A percentile compares a stretch with the other conserved stretches of the same genome.
phyloP scores from a whole-genome alignment of 2,113 vertebrate species.

The Brachyistius frenatus region DNA sequence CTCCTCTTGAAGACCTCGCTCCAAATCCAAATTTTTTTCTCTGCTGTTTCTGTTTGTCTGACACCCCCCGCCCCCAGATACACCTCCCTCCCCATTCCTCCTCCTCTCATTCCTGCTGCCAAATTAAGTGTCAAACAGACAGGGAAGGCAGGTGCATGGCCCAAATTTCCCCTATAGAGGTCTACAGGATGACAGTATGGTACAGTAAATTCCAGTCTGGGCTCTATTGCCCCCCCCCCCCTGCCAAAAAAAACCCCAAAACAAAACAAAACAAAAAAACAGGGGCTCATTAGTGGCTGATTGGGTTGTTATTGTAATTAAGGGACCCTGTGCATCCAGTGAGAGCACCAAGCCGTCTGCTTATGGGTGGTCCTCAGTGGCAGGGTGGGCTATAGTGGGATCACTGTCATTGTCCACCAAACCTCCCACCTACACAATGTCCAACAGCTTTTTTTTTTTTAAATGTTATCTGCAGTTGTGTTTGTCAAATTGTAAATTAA shows the following conservation, averaged over 20 bases:
- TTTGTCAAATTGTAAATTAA: no score
- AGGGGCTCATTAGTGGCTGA: slow-evolving; percentile 69
- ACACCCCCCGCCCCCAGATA: slow-evolving; percentile 27
- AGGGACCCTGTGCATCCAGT: slow-evolving; percentile 62
- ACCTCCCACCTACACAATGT: neutral
- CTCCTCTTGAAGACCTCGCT: slow-evolving; percentile 16
- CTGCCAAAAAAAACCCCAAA: no score
- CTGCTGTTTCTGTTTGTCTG: slow-evolving; percentile 55
- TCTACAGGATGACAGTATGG: slow-evolving; percentile 51
- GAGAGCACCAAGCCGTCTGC: slow-evolving; percentile 64
- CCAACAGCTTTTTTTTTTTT: neutral
- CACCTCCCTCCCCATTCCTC: no score
- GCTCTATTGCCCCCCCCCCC: slow-evolving; percentile 47
- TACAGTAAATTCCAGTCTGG: slow-evolving; percentile 64
- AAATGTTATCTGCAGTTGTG: no score
- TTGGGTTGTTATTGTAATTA: slow-evolving; percentile 80
- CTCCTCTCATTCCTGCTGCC: slow-evolving; percentile 71
- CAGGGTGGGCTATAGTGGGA: slow-evolving; percentile 44
- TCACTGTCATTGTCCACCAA: slow-evolving; percentile 65
- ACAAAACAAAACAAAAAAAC: no score
- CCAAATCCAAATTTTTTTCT: slow-evolving; percentile 24
- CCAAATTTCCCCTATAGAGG: slow-evolving; percentile 70
- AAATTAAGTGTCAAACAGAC: slow-evolving; percentile 79
- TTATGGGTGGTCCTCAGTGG: slow-evolving; percentile 70
- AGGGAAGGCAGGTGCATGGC: slow-evolving; percentile 61